Conservation (phyloP, 2,888 invertebrate genomes). For the Tyria jacobaeae region DNA sequence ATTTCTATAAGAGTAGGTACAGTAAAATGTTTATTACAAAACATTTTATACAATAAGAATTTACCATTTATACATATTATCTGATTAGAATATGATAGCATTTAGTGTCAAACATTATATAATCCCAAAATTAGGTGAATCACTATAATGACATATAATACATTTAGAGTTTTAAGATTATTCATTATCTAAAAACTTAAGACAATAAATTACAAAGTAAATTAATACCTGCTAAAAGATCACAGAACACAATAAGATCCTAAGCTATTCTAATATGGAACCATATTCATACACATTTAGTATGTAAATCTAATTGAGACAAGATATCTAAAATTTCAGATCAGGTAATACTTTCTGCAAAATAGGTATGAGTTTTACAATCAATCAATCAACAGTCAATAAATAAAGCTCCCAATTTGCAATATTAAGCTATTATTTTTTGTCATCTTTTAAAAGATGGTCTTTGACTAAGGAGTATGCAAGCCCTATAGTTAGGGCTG, state of each 20-base stretch:
- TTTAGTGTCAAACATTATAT: neutral
- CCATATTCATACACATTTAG: slow-evolving; percentile 20
- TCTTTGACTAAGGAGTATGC: slow-evolving; percentile 89
- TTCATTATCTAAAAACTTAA: slow-evolving; percentile 32
- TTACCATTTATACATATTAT: neutral
- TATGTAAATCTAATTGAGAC: slow-evolving; percentile 14
- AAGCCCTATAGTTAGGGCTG: slow-evolving; percentile 91
- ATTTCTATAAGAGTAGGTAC: no score
- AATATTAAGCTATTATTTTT: slow-evolving; percentile 52
- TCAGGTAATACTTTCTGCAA: slow-evolving; percentile 40
- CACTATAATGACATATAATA: slow-evolving; percentile 12
- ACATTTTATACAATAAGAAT: slow-evolving; percentile 11
- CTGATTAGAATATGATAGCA: neutral
- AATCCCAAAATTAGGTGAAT: neutral
- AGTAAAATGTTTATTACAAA: slow-evolving; percentile 12
- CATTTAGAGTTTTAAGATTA: slow-evolving; percentile 25
- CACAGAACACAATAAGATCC: slow-evolving; percentile 62
- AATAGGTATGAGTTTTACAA: slow-evolving; percentile 18
- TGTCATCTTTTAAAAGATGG: slow-evolving; percentile 70
- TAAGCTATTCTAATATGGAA: slow-evolving; percentile 48
- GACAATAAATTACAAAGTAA: slow-evolving; percentile 48
- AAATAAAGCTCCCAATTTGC: slow-evolving; percentile 30
- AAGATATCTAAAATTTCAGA: slow-evolving; percentile 23
- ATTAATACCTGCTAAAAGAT: slow-evolving; percentile 62
- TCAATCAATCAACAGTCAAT: slow-evolving; percentile 18